Evolutionary conservation across 2,113 vertebrate genomes (phyloP).

Genomic region (Calypte anna): DNA sequence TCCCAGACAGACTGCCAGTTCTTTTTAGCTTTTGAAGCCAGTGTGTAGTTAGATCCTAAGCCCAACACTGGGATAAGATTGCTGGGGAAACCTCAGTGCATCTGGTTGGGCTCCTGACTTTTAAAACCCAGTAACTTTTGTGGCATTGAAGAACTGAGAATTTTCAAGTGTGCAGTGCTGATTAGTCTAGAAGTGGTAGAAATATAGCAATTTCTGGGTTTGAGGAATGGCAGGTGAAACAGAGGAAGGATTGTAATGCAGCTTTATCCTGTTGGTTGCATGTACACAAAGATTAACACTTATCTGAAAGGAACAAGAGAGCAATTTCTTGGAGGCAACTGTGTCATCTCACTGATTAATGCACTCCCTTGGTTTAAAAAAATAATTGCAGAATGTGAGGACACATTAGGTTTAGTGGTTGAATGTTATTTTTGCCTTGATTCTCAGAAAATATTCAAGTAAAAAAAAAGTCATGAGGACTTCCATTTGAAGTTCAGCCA

Average conservation of each 20-base stretch:
- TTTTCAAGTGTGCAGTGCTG: accelerated
- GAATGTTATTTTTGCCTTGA: background rate
- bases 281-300: background rate
- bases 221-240: background rate
- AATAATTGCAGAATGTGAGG: background rate
- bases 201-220: accelerated
- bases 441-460: background rate
- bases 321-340: background rate
- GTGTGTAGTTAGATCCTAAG: accelerated
- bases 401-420: background rate
- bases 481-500: background rate
- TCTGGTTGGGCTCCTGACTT: background rate
- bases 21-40: background rate
- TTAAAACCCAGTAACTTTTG: background rate
- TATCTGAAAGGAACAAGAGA: background rate
- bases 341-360: background rate
- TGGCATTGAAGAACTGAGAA: no score
- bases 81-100: background rate
- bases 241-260: background rate
- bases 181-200: background rate
- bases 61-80: accelerated
- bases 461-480: background rate
- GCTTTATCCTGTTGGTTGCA: background rate
- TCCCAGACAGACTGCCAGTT: background rate
- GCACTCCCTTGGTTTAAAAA: background rate